Evolutionary conservation across 2,888 invertebrate genomes (phyloP).

Genomic region (Electrophaes corylata): DNA sequence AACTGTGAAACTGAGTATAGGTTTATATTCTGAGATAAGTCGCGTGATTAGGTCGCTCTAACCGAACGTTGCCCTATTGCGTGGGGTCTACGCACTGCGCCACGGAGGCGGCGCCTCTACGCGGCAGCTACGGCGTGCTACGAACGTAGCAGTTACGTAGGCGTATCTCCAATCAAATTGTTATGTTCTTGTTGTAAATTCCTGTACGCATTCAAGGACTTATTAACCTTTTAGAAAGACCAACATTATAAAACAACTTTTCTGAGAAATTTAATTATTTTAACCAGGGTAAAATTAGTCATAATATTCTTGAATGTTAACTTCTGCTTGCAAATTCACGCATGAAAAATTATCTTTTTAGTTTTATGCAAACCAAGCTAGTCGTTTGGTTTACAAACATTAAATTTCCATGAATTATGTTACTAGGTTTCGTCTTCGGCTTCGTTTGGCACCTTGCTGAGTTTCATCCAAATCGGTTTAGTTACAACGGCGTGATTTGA

Average conservation of each 20-base stretch:
- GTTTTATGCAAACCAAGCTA: too few relatives aligned
- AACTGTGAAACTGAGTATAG: neutral
- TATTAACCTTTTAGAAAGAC: neutral
- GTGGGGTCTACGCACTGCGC: constrained; percentile 28
- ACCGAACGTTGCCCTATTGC: constrained; percentile 5
- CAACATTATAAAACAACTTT: neutral
- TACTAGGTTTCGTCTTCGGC: too few relatives aligned
- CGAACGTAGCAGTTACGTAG: constrained; percentile 33
- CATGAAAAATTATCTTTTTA: too few relatives aligned
- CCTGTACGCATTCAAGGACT: constrained; percentile 15
- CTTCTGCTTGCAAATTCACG: too few relatives aligned
- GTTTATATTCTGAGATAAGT: neutral
- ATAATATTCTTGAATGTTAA: too few relatives aligned
- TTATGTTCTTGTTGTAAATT: constrained; percentile 6
- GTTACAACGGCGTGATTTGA: too few relatives aligned
- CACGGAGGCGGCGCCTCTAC: constrained; percentile 34
- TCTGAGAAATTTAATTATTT: neutral
- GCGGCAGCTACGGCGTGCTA: constrained; percentile 45
- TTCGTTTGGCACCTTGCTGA: too few relatives aligned
- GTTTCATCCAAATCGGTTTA: too few relatives aligned
- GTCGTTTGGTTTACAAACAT: too few relatives aligned
- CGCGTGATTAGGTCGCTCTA: constrained; percentile 10
- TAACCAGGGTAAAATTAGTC: too few relatives aligned
- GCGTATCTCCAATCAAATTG: constrained; percentile 22
- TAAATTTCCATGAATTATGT: too few relatives aligned